These are phyloP conservation scores for Drepanosiphum platanoidis DNA, from an alignment of 2,888 invertebrate species.

Conservation along the genomic window DNA sequence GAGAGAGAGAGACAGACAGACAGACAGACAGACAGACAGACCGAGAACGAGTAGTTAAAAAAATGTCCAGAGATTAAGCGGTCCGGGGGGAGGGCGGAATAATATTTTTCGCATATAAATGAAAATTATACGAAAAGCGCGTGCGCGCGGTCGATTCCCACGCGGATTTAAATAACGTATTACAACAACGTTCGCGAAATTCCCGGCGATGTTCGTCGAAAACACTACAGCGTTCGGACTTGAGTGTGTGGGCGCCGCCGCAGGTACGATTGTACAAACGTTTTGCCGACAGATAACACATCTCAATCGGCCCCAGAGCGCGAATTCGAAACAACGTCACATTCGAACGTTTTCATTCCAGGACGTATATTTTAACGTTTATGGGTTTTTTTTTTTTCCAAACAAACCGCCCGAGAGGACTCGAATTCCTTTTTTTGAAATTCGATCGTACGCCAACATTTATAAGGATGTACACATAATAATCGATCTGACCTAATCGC, in stretches of 20 bases:
- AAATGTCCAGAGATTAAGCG: conserved; percentile 9
- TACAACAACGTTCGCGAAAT: not conserved
- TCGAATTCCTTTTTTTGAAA: too few relatives aligned
- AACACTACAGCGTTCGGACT: too few relatives aligned
- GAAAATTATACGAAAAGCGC: not conserved
- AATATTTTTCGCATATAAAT: not conserved
- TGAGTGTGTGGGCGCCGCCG: too few relatives aligned
- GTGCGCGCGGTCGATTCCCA: not conserved
- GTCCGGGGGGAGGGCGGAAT: too few relatives aligned
- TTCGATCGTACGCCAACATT: too few relatives aligned
- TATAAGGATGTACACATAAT: too few relatives aligned
- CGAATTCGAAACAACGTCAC: not conserved
- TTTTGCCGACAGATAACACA: not conserved
- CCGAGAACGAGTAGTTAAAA: not conserved
- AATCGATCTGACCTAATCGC: too few relatives aligned
- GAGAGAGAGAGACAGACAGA: not conserved
- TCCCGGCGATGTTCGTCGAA: too few relatives aligned
- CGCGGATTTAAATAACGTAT: not conserved
- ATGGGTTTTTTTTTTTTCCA: too few relatives aligned
- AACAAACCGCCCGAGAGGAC: too few relatives aligned
- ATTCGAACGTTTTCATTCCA: too few relatives aligned
- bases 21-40: not conserved
- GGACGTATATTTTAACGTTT: too few relatives aligned
- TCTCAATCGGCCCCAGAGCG: conserved; percentile 3
- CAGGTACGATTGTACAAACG: not conserved